phyloP scores from a whole-genome alignment of 2,113 vertebrate genomes.

The Nicator chloris region DNA sequence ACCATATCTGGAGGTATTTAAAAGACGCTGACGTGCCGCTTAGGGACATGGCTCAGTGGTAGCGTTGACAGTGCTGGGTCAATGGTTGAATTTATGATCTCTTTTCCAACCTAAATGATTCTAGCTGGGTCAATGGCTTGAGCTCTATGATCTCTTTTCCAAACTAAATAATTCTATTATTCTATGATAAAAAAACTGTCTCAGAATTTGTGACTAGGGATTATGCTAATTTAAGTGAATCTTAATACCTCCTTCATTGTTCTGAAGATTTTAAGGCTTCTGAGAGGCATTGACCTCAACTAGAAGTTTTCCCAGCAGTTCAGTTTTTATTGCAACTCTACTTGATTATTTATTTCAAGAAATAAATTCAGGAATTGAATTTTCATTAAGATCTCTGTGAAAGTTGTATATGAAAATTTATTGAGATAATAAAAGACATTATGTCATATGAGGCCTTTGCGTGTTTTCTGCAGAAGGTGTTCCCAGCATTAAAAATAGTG shows the following conservation, averaged over 20 bases:
- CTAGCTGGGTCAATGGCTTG: background rate
- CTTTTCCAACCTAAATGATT: background rate
- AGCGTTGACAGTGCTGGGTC: background rate
- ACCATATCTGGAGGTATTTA: background rate
- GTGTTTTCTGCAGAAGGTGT: background rate
- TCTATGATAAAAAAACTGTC: background rate
- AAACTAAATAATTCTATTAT: background rate
- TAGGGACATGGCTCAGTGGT: background rate
- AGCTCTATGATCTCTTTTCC: background rate
- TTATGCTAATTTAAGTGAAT: background rate
- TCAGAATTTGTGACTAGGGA: background rate
- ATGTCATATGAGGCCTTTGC: background rate
- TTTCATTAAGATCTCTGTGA: background rate
- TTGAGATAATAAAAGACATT: background rate
- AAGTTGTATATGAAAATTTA: background rate
- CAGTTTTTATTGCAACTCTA: background rate
- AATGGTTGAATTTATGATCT: background rate
- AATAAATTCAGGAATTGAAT: background rate
- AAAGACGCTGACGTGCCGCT: background rate
- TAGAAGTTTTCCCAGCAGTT: background rate
- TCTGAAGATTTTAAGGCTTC: background rate
- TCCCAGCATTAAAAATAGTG: background rate
- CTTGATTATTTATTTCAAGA: background rate
- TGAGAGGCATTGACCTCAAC: background rate
- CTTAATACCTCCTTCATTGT: background rate